Evolutionary conservation across 2,888 invertebrate genomes (phyloP).

Genomic region (Conomelus anceps): DNA sequence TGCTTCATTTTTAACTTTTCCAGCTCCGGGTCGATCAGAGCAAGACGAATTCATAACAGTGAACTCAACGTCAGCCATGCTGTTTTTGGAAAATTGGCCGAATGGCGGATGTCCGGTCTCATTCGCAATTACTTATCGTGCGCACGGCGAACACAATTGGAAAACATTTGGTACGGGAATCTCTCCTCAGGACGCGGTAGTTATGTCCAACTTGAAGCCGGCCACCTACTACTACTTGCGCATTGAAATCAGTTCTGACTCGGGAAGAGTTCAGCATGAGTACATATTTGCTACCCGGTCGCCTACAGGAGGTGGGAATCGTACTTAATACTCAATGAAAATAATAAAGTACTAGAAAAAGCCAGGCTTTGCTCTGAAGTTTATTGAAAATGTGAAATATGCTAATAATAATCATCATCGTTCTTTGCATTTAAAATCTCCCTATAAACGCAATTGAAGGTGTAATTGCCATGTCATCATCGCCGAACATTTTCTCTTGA

Average conservation of each 20-base stretch:
- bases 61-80: constrained; percentile 70
- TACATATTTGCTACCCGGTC: constrained; percentile 70
- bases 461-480: too few relatives aligned
- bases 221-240: constrained; percentile 66
- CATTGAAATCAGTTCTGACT: constrained; percentile 64
- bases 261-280: constrained; percentile 59
- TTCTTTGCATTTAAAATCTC: too few relatives aligned
- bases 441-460: too few relatives aligned
- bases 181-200: constrained; percentile 42
- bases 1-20: constrained; percentile 27
- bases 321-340: too few relatives aligned
- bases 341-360: too few relatives aligned
- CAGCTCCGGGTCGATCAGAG: constrained; percentile 62
- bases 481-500: too few relatives aligned
- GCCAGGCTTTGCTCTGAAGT: too few relatives aligned
- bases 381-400: too few relatives aligned
- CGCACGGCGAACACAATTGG: constrained; percentile 26
- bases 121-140: constrained; percentile 43
- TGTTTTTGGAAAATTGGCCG: constrained; percentile 77
- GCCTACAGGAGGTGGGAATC: constrained; percentile 54
- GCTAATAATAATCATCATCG: too few relatives aligned
- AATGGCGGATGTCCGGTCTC: constrained; percentile 77
- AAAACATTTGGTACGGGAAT: constrained; percentile 24
- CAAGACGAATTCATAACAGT: constrained; percentile 68
- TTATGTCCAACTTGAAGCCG: constrained; percentile 56